A percentile compares a stretch with the other conserved stretches of the same genome.
phyloP scores from a whole-genome alignment of 2,113 vertebrate genomes.

The Meleagris gallopavo region DNA sequence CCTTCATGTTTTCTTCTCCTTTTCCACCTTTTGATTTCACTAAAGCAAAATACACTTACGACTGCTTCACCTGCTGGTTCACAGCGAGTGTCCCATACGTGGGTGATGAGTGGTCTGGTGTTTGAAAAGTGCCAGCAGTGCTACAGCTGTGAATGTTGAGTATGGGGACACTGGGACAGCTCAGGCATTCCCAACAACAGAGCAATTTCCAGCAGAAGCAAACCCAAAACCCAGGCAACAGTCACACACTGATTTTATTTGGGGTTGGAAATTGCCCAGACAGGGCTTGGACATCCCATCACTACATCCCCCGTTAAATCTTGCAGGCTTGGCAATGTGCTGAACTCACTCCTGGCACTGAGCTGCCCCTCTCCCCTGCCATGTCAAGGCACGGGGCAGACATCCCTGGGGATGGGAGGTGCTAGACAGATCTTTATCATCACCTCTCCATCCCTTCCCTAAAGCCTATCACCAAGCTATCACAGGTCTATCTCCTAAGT shows the following conservation, averaged over 20 bases:
- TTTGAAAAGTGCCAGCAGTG: neutral
- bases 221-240: neutral
- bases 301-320: neutral
- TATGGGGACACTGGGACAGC: neutral
- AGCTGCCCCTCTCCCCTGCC: neutral
- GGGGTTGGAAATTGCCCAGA: neutral
- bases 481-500: slow-evolving; percentile 59
- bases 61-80: neutral
- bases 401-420: slow-evolving; percentile 19
- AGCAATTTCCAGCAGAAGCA: neutral
- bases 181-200: neutral
- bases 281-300: neutral
- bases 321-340: neutral
- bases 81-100: neutral
- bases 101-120: neutral
- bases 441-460: slow-evolving; percentile 35
- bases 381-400: neutral
- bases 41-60: neutral
- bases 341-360: neutral
- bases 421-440: slow-evolving; percentile 62
- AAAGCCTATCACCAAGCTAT: slow-evolving; percentile 20
- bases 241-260: neutral
- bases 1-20: neutral
- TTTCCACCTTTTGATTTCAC: neutral
- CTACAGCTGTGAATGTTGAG: neutral